phyloP scores from a whole-genome alignment of 64 coral and sea anemone genomes.

The Montipora cactus region DNA sequence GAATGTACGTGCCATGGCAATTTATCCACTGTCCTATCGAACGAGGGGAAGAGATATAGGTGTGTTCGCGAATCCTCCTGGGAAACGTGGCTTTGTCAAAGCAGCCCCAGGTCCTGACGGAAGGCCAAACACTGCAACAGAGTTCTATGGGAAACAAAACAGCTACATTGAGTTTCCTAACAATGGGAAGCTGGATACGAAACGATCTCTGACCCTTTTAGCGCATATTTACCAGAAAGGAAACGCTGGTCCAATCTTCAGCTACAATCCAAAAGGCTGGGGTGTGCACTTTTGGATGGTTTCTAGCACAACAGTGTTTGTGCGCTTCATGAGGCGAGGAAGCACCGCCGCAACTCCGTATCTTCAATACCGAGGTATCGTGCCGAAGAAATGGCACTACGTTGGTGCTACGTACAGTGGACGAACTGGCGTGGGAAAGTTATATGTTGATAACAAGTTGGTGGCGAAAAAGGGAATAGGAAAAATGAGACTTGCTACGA shows the following conservation, averaged over 20 bases:
- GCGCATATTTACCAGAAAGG: conserved; percentile 75
- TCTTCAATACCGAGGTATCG: conserved; percentile 1
- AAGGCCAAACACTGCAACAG: conserved; percentile 51
- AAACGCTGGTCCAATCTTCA: conserved; percentile 79
- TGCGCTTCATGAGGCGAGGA: conserved; percentile 56
- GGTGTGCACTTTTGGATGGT: conserved; percentile 79
- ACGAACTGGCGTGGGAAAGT: conserved; percentile 54
- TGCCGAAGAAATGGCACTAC: conserved; percentile 68
- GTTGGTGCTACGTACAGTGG: conserved; percentile 73
- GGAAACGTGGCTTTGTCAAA: conserved; percentile 44
- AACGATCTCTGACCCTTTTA: conserved; percentile 79
- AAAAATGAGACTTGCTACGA: conserved; percentile 62
- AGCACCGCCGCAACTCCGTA: neutral
- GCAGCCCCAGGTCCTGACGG: conserved; percentile 60
- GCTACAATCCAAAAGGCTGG: conserved; percentile 79
- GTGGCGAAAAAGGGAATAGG: conserved; percentile 27
- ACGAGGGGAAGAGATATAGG: conserved; percentile 66
- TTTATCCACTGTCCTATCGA: conserved; percentile 59
- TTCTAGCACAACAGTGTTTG: conserved; percentile 15
- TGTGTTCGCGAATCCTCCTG: conserved; percentile 67
- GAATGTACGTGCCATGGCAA: conserved; percentile 34
- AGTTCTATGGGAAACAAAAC: conserved; percentile 72
- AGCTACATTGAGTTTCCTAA: conserved; percentile 90
- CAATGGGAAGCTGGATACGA: conserved; percentile 67
- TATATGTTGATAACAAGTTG: conserved; percentile 62